Evolutionary conservation across 2,113 vertebrate genomes (phyloP).

Genomic region (Ia io): DNA sequence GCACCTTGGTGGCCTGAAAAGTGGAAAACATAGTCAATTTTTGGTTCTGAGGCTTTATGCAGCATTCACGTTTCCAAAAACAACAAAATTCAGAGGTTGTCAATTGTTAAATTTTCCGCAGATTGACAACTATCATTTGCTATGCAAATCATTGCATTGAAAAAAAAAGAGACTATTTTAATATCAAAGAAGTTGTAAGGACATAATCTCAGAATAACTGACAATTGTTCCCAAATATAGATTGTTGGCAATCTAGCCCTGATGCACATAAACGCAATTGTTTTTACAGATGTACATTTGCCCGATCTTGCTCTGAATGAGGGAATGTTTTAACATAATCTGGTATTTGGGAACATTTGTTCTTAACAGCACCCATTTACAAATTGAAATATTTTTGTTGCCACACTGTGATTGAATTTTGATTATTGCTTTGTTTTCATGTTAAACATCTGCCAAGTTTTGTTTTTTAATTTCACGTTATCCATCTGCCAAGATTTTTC

Average conservation of each 20-base stretch:
- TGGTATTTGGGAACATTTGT: background rate
- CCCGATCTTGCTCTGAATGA: background rate
- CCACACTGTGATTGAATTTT: background rate
- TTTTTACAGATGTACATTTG: background rate
- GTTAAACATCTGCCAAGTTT: background rate
- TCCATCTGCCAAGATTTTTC: background rate
- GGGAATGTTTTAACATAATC: background rate
- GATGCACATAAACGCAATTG: background rate
- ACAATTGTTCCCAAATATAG: background rate
- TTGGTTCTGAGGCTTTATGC: background rate
- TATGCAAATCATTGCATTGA: background rate
- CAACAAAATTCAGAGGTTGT: background rate
- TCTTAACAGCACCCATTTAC: background rate
- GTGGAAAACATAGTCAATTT: background rate
- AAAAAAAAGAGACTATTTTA: background rate
- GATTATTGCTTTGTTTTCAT: conserved; percentile 3
- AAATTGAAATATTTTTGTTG: background rate
- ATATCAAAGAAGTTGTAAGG: background rate
- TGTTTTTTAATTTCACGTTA: background rate
- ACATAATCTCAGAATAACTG: background rate
- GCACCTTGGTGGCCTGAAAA: background rate
- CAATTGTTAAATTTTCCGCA: background rate
- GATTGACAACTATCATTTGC: background rate
- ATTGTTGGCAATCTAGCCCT: background rate
- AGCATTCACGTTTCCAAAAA: background rate